Conservation (phyloP, 2,888 invertebrate genomes). For the Clusia tigrina region DNA sequence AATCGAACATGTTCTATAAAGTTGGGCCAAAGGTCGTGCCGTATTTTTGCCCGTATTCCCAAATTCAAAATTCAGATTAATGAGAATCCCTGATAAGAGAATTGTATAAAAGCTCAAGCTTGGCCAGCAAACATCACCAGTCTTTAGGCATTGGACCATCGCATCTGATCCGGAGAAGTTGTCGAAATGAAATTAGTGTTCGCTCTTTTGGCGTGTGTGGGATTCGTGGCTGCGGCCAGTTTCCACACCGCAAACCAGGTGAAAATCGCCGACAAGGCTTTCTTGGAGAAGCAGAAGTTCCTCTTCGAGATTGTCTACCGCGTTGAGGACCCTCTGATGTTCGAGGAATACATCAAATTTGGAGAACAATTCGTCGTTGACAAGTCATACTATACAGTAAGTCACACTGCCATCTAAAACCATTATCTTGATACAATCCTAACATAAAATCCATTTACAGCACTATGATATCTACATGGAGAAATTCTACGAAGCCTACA, state of each 20-base stretch:
- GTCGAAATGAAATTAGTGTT: conserved; percentile 42
- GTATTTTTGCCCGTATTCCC: too few relatives aligned
- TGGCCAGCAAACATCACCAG: conserved; percentile 24
- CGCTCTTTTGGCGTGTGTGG: conserved; percentile 40
- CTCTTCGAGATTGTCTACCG: conserved; percentile 43
- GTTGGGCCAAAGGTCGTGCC: too few relatives aligned
- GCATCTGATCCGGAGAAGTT: conserved; percentile 36
- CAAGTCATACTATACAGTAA: conserved; percentile 15
- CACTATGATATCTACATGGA: conserved; percentile 39
- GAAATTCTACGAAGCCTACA: conserved; percentile 39
- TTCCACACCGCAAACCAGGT: conserved; percentile 26
- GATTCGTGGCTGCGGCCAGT: conserved; percentile 33
- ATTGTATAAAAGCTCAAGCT: neutral
- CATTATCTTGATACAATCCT: neutral
- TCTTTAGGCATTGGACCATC: conserved; percentile 37
- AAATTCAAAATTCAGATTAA: too few relatives aligned
- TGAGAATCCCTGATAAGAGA: too few relatives aligned
- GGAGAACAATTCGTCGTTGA: conserved; percentile 66
- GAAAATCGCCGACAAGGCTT: conserved; percentile 38
- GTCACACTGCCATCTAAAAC: neutral
- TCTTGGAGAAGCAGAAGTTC: conserved; percentile 42
- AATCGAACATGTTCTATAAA: too few relatives aligned
- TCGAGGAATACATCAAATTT: conserved; percentile 42
- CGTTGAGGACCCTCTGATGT: conserved; percentile 38
- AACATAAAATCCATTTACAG: conserved; percentile 29